Evolutionary conservation across 1,140 invertebrate species (phyloP), one percentile per base, ranked within the genome.

Genomic region (Drosophila lowei): DNA sequence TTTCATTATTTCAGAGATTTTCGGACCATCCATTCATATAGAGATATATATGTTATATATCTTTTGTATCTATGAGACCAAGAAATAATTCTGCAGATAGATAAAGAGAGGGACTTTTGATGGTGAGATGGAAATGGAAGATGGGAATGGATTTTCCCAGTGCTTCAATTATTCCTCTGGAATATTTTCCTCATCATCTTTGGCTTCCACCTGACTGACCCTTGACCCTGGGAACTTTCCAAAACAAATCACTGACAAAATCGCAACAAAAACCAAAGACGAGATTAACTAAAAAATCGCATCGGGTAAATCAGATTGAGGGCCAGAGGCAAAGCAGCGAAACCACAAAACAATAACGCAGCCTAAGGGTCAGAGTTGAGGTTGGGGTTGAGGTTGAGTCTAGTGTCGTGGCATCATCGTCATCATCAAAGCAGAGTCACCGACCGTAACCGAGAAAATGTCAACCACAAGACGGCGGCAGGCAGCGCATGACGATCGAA

Each of bases 401-500:
- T 53, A 15, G 16, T 41, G 21, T 23, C 42, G 59, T 30, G 61
- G 61, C 50, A 52, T 38, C 34, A 58, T 30, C 25, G 11, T 2
- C 11, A 13, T 55, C 80, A 73, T 89, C 84, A 89, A 89, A 89
- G 85, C 48, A 68, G 68, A 88, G 72, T 89, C 83, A 79, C 85
- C 84, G 85, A 73, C 76, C 79, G 62, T 57, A 72, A 48, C 61
- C 49, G 21, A 43, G 50, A 79, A 84, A 89, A 89, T 88, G 83
- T 88, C 83, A 88, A 88, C 83, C 83, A 71, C 83, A 88, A 77
- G 66, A 79, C 62, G 55, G 75, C 49, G 70, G 74, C 34, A 13
- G 34, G 34, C 34, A 38, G 34, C 54, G 48, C 61, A 54, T 57
- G 50, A 55, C 72, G 68, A 65, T 71, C 44, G 34, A 38, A 38